A percentile compares a stretch with the other conserved stretches of the same genome.
Conservation (phyloP, 2,888 invertebrate genomes). For the Drosophila mimetica region DNA sequence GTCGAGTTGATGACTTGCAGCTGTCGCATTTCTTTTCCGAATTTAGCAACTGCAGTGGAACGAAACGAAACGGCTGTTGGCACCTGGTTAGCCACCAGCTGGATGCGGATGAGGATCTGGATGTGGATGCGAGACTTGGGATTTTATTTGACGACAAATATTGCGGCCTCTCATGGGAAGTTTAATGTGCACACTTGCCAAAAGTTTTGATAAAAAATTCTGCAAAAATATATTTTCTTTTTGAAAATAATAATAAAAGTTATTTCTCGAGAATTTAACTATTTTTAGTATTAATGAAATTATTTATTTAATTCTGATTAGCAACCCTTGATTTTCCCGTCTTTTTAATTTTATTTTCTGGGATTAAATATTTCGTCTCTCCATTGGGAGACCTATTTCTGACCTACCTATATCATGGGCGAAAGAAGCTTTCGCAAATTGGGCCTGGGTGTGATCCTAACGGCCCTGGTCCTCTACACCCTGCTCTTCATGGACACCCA, state of each 20-base stretch:
- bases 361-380: neutral
- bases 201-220: neutral
- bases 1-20: conserved; percentile 53
- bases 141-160: conserved; percentile 48
- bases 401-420: neutral
- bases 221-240: no score
- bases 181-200: neutral
- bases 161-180: conserved; percentile 29
- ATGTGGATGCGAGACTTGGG: conserved; percentile 31
- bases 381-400: neutral
- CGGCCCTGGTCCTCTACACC: conserved; percentile 4
- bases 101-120: conserved; percentile 6
- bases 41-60: conserved; percentile 35
- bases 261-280: no score
- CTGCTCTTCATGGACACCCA: conserved; percentile 8
- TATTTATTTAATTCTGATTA: no score
- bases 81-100: conserved; percentile 39
- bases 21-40: conserved; percentile 47
- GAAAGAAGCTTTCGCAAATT: conserved; percentile 25
- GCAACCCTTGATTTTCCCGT: neutral
- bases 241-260: no score
- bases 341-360: neutral
- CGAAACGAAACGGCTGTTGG: conserved; percentile 22
- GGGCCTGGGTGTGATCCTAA: conserved; percentile 10
- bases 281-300: no score